phyloP scores from a whole-genome alignment of 2,113 vertebrate genomes.

The Neodontobutis hainanensis region DNA sequence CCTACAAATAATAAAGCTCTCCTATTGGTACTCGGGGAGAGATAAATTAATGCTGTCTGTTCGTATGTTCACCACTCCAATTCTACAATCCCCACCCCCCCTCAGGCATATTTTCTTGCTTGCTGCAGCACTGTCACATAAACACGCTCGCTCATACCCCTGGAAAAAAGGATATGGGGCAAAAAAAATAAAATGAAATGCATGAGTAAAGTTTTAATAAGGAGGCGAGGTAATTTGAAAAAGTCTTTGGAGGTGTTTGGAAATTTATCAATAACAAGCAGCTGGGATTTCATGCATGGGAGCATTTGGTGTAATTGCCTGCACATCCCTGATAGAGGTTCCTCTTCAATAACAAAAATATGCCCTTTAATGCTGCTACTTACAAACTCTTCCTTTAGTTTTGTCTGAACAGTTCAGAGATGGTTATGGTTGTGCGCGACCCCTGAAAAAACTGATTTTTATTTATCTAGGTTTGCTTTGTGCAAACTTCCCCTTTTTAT shows the following conservation, averaged over 20 bases:
- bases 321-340: conserved; percentile 80
- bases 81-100: conserved; percentile 29
- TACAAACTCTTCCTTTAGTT: conserved; percentile 46
- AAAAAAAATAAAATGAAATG: conserved; percentile 64
- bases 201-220: conserved; percentile 83
- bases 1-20: conserved; percentile 64
- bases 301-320: conserved; percentile 83
- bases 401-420: conserved; percentile 42
- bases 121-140: conserved; percentile 58
- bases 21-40: conserved; percentile 52
- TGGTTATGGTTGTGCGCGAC: conserved; percentile 51
- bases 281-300: conserved; percentile 83
- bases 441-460: conserved; percentile 35
- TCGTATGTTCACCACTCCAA: conserved; percentile 56
- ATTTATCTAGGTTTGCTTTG: conserved; percentile 31
- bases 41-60: conserved; percentile 72
- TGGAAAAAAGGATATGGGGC: not conserved
- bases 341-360: conserved; percentile 78
- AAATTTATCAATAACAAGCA: conserved; percentile 85
- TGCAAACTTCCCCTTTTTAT: conserved; percentile 27
- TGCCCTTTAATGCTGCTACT: conserved; percentile 71
- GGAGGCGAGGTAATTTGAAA: conserved; percentile 78
- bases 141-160: conserved; percentile 46
- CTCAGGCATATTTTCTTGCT: conserved; percentile 49
- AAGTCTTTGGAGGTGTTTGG: conserved; percentile 80